Conservation (phyloP, 2,113 vertebrate species). For the Tragelaphus buxtoni region DNA sequence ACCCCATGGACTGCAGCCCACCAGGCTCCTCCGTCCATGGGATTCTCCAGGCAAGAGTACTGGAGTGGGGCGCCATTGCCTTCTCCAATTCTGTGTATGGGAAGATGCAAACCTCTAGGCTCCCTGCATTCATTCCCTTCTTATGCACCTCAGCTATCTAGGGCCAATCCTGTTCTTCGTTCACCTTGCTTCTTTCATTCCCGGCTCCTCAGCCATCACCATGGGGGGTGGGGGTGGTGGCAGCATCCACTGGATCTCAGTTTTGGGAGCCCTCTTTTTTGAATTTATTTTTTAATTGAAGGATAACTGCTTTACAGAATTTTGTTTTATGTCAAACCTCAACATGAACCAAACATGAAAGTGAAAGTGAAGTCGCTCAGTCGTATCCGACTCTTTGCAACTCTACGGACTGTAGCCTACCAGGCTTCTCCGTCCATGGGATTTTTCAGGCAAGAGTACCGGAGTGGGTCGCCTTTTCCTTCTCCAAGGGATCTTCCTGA, state of each 20-base stretch:
- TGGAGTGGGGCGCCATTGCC: too few relatives aligned
- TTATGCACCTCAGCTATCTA: not conserved
- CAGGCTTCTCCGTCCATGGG: too few relatives aligned
- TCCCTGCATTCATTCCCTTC: not conserved
- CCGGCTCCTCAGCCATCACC: not conserved
- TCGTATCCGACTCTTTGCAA: too few relatives aligned
- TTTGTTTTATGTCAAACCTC: not conserved
- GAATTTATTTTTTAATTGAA: not conserved
- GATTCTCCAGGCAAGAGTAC: too few relatives aligned
- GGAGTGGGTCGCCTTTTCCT: too few relatives aligned
- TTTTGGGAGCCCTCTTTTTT: not conserved
- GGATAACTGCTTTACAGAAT: not conserved
- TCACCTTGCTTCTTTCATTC: not conserved
- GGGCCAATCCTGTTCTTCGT: not conserved
- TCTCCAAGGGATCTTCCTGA: too few relatives aligned
- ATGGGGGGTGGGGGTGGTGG: rapidly evolving
- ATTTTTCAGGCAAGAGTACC: too few relatives aligned
- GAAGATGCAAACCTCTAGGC: not conserved
- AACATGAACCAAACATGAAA: not conserved
- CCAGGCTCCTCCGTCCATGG: too few relatives aligned
- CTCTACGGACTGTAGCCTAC: too few relatives aligned
- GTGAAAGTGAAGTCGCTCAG: too few relatives aligned
- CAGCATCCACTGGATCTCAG: not conserved
- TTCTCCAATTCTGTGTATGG: too few relatives aligned
- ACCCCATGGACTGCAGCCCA: too few relatives aligned